These are phyloP conservation scores for Cydia pomonella DNA, from an alignment of 1,140 invertebrate genomes.

Conservation along the genomic window DNA sequence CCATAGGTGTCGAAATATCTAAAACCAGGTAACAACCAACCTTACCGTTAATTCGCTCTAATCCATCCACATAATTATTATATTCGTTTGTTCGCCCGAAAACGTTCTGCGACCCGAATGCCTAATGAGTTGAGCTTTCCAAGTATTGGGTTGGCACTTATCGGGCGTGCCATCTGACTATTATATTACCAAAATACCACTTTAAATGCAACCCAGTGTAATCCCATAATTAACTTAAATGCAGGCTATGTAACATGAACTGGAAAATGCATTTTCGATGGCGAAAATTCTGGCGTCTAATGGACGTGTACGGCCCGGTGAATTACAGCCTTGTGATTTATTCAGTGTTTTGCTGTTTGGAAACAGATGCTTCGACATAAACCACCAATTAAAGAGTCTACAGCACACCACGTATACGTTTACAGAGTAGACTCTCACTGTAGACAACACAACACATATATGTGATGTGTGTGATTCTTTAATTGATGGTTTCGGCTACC, in stretches of 20 bases:
- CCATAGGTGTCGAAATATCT: too few species aligned
- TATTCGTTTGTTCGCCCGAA: slow-evolving; percentile 71
- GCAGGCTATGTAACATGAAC: slow-evolving; percentile 64
- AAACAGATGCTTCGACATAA: slow-evolving; percentile 49
- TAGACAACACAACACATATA: too few species aligned
- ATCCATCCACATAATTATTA: slow-evolving; percentile 75
- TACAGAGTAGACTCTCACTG: too few species aligned
- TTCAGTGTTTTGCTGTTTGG: slow-evolving; percentile 51
- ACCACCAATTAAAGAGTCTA: slow-evolving; percentile 16
- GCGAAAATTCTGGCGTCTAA: slow-evolving; percentile 60
- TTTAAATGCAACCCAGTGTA: slow-evolving; percentile 73
- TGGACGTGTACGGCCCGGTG: slow-evolving; percentile 51
- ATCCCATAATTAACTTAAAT: slow-evolving; percentile 80
- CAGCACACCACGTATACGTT: neutral
- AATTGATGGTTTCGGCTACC: too few species aligned
- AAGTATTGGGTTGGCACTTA: slow-evolving; percentile 71
- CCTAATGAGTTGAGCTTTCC: slow-evolving; percentile 72
- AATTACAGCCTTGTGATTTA: slow-evolving; percentile 67
- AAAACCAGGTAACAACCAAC: slow-evolving; percentile 44
- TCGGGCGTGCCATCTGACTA: slow-evolving; percentile 78
- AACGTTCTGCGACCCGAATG: slow-evolving; percentile 67
- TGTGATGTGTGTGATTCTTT: too few species aligned
- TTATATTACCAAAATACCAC: slow-evolving; percentile 80
- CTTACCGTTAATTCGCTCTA: slow-evolving; percentile 63
- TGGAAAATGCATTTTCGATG: slow-evolving; percentile 73